phyloP scores from a whole-genome alignment of 2,797 vertebrate species.

The Rhinophrynus dorsalis region DNA sequence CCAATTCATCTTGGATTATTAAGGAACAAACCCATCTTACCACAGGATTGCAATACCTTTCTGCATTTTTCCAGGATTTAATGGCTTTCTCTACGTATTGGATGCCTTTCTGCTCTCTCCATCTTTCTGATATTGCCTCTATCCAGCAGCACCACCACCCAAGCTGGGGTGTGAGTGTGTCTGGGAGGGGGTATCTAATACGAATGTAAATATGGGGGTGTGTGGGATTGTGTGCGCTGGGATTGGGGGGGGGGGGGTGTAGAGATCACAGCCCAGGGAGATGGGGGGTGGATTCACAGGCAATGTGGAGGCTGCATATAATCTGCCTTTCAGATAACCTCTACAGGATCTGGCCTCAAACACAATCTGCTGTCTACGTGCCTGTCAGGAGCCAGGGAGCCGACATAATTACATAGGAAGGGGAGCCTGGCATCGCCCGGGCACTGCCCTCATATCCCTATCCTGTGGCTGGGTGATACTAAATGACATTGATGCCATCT shows the following conservation, averaged over 20 bases:
- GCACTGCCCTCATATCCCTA: no score
- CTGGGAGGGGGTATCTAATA: background rate
- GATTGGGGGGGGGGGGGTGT: slow-evolving; percentile 11
- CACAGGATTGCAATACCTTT: no score
- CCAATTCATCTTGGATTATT: no score
- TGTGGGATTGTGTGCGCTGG: background rate
- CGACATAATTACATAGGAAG: no score
- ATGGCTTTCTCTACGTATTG: no score
- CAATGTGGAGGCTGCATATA: slow-evolving; percentile 40
- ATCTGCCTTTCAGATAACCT: slow-evolving; percentile 60
- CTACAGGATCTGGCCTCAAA: slow-evolving; percentile 44
- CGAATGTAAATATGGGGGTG: background rate
- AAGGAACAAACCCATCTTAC: no score
- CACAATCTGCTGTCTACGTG: background rate
- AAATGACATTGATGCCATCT: no score
- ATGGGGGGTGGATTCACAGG: slow-evolving; percentile 8
- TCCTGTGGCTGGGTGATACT: no score
- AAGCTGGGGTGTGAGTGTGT: background rate
- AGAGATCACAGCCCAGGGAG: no score
- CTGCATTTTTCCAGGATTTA: no score
- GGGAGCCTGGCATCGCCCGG: no score
- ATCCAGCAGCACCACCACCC: background rate
- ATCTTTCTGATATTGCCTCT: background rate
- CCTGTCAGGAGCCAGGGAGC: background rate
- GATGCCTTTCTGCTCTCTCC: no score